Base-by-base conservation (phyloP, 1,140 invertebrate genomes). In the Brachionus plicatilis region DNA sequence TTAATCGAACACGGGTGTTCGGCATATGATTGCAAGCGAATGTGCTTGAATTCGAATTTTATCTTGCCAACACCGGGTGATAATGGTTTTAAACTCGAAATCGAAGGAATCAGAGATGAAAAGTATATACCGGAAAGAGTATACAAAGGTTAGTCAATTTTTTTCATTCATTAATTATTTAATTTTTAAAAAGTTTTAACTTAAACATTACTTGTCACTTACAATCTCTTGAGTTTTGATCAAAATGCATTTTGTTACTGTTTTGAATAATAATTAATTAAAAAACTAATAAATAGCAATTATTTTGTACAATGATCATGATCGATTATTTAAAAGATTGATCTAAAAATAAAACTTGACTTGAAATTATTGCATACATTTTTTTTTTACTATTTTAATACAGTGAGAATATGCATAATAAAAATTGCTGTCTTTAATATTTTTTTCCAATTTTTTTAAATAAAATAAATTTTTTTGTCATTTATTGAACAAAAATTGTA, bases 101-200 rank as follows among this genome's bases (percentile, higher is more conserved):
- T 83, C 6, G 60, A 83, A 70, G 65, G 68, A 3, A 41, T 65
- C 17, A 37, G 29, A 82, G 33, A 68, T 56, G 53, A 68, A 20
- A 83, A 68, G 65, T 83, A 83, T 56, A 50, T 72, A 3, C 82
- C 82, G 2, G 82, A 68, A 3, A 4, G 68, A 50, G n/a, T 68
- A 29, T 83, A 83, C 33, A 68, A 72, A 83, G 82, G 82, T 83
- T 24, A 68, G 80, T 68, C 3, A 24, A 82, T 82, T 53, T 65
- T 37, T 2, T n/a, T n/a, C n/a, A 37, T 37, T 37, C 4, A 37
- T 37, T 7, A 37, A 37, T 37, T 0, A 7, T 37, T 37, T 7
- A 37, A 37, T 4, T 7, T 7, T 0, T 37, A 4, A 37, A 37
- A 1, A 37, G 0, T 37, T 2, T 37, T 37, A 6, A 37, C 5